Evolutionary conservation across 2,113 vertebrate genomes (phyloP).

Genomic region (Eonycteris spelaea): DNA sequence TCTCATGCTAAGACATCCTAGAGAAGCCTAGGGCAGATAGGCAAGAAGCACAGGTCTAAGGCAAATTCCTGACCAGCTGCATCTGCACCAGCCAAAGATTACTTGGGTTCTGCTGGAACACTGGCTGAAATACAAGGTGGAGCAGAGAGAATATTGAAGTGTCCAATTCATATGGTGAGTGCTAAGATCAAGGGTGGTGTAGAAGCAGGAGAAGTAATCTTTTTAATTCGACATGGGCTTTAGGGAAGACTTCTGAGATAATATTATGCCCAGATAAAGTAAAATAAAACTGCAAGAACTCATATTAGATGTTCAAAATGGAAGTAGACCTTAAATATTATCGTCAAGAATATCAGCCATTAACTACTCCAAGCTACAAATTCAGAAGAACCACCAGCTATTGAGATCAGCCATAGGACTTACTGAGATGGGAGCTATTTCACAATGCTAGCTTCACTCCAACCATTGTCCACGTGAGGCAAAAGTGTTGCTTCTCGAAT

Average conservation of each 20-base stretch:
- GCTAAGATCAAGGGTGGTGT: background rate
- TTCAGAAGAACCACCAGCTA: background rate
- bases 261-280: background rate
- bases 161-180: background rate
- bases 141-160: background rate
- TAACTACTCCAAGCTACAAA: background rate
- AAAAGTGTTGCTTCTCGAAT: background rate
- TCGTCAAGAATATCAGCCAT: background rate
- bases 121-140: background rate
- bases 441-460: background rate
- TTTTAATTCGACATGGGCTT: background rate
- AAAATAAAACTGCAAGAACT: background rate
- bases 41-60: background rate
- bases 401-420: rapidly evolving
- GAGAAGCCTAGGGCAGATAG: background rate
- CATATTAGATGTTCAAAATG: background rate
- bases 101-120: background rate
- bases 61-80: background rate
- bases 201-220: background rate
- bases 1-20: background rate
- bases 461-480: background rate
- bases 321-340: background rate
- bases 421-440: background rate
- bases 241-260: background rate
- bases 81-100: background rate